Conservation (phyloP, 2,888 invertebrate species). For the Microplitis manilae region DNA sequence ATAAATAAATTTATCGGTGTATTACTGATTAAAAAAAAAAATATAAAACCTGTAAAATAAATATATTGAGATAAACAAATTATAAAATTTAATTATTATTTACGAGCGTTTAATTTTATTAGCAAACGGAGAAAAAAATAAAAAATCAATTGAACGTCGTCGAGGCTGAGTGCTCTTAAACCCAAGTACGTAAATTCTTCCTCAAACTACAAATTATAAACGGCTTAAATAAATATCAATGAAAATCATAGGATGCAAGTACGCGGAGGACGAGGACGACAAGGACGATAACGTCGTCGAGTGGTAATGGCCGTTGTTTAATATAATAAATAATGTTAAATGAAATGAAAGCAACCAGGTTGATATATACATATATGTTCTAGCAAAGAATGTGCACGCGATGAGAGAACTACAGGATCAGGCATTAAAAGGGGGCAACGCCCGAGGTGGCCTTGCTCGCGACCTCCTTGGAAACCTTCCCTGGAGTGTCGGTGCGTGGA, state of each 20-base stretch:
- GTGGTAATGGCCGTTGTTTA: background rate
- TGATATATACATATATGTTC: constrained; percentile 13
- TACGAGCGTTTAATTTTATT: constrained; percentile 7
- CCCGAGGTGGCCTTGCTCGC: constrained; percentile 70
- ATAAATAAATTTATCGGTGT: constrained; percentile 27
- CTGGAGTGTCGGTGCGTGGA: constrained; percentile 35
- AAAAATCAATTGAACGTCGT: background rate
- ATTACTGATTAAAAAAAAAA: constrained; percentile 12
- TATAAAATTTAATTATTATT: constrained; percentile 25
- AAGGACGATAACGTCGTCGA: too few species aligned
- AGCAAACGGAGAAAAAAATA: constrained; percentile 14
- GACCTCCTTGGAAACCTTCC: constrained; percentile 63
- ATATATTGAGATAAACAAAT: too few species aligned
- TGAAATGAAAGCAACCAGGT: background rate
- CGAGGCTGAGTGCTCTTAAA: background rate
- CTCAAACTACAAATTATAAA: background rate
- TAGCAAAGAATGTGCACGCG: constrained; percentile 44
- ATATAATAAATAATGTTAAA: background rate
- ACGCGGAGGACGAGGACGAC: too few species aligned
- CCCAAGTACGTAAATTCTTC: background rate
- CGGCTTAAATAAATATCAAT: background rate
- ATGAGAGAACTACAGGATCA: constrained; percentile 36
- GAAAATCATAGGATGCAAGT: background rate
- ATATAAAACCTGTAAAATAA: background rate
- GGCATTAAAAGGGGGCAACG: constrained; percentile 64